These are phyloP conservation scores for Diloba caeruleocephala DNA, from an alignment of 2,888 invertebrate species.

Conservation along the genomic window DNA sequence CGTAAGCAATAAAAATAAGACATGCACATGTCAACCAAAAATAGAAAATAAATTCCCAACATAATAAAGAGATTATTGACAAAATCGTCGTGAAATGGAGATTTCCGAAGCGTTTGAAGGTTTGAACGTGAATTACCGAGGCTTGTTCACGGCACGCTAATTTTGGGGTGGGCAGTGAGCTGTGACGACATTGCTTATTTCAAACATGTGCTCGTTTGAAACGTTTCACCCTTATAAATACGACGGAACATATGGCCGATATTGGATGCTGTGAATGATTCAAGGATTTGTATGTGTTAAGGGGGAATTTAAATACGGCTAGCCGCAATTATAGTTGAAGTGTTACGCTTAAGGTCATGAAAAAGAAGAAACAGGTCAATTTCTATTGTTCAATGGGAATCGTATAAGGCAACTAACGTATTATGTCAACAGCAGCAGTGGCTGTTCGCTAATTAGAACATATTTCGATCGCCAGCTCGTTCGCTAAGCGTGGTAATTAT, in stretches of 20 bases:
- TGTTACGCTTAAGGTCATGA: no score
- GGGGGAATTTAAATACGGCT: neutral
- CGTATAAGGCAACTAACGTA: no score
- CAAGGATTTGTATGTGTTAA: conserved; percentile 11
- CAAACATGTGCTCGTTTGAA: conserved; percentile 56
- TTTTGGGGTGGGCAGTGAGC: conserved; percentile 51
- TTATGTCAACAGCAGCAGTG: no score
- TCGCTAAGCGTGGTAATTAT: no score
- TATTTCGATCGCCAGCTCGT: no score
- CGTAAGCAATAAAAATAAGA: no score
- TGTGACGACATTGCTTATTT: conserved; percentile 62
- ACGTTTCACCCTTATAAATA: conserved; percentile 30
- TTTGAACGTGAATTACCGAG: conserved; percentile 44
- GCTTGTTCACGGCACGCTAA: conserved; percentile 47
- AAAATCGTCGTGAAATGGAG: conserved; percentile 38
- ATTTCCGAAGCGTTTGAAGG: conserved; percentile 43
- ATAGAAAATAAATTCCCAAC: neutral
- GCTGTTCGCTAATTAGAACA: no score
- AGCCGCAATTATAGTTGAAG: no score
- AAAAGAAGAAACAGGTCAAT: no score
- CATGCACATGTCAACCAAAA: neutral
- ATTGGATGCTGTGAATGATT: conserved; percentile 19
- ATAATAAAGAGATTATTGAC: conserved; percentile 26
- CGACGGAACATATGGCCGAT: conserved; percentile 17
- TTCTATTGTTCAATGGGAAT: no score